Evolutionary conservation across 2,113 vertebrate genomes (phyloP), one percentile per base, ranked within the genome.

Genomic region (Aspidoscelis tigris): DNA sequence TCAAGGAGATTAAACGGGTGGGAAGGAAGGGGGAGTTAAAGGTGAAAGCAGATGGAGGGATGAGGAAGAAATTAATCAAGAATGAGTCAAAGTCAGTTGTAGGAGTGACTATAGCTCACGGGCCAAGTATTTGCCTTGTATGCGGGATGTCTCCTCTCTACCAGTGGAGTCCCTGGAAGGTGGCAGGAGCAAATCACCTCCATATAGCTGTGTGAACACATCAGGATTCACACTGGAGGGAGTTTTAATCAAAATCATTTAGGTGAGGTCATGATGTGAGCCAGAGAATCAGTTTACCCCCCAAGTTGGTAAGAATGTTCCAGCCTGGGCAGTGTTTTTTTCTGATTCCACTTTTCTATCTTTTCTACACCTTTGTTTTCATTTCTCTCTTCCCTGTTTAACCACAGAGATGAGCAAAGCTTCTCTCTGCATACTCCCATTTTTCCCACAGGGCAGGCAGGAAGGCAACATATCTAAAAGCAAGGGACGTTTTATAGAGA

Each of bases 361-460:
- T 11, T 16, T 64, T 3, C 9, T 55, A 50, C 1, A 7, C 4
- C 4, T 0, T 5, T 22, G 55, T 8, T 64, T 39, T 58, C 26
- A 12, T 2, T 33, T 47, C 53, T 33, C 41, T 47, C 39, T 50
- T 84, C 7, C 33, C 39, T 72, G n/a, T 18, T 84, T 55, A 14
- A 0, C 64, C 74, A 4, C 1, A 64, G 2, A 64, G 2, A 71
- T 89, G 0, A 0, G 78, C 66, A 87, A 87, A 88, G 77, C 18
- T 77, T 80, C 86, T 88, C 21, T 76, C 81, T 44, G 21, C 2
- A 33, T 85, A 82, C 47, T 81, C 58, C 43, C 53, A 0, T 71
- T 3, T 21, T 78, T 41, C 21, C 21, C 14, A 65, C 6, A 20
- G 18, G 14, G 18, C 65, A 24, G 65, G 41, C 64, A 50, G n/a